Conservation (phyloP, 2,888 invertebrate species). For the Drosophila diplacantha region DNA sequence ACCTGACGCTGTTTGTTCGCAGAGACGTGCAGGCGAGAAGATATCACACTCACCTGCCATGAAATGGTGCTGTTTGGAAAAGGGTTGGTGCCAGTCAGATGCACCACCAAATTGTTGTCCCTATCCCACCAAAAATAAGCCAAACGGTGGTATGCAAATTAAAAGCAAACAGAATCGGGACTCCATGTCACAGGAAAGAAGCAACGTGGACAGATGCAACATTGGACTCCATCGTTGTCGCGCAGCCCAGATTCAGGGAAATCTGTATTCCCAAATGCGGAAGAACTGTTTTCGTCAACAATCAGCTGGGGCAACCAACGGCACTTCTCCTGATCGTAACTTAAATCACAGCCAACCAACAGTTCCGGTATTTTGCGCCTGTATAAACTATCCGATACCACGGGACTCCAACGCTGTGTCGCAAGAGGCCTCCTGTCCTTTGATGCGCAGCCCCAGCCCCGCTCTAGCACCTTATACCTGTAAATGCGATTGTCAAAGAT, state of each 20-base stretch:
- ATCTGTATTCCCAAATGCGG: neutral
- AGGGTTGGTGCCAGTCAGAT: neutral
- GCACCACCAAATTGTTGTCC: too few relatives aligned
- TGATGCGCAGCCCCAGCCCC: neutral
- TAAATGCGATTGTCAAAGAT: neutral
- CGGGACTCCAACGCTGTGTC: too few relatives aligned
- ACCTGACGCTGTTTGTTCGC: neutral
- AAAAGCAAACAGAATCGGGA: neutral
- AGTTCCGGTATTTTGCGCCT: neutral
- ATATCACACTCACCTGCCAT: neutral
- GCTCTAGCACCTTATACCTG: neutral
- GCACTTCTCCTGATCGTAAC: neutral
- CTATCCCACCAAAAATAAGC: neutral
- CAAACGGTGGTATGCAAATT: neutral
- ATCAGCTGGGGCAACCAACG: neutral
- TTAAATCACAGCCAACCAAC: neutral
- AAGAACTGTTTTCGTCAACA: neutral
- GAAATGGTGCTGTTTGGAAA: neutral
- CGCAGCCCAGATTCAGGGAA: neutral
- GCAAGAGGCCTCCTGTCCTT: neutral
- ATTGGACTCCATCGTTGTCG: slow-evolving; percentile 2
- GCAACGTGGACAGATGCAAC: neutral
- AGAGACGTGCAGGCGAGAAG: neutral
- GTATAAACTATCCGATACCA: neutral
- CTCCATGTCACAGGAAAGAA: neutral